Evolutionary conservation across 2,113 vertebrate genomes (phyloP).

Genomic region (Pangasianodon hypophthalmus): DNA sequence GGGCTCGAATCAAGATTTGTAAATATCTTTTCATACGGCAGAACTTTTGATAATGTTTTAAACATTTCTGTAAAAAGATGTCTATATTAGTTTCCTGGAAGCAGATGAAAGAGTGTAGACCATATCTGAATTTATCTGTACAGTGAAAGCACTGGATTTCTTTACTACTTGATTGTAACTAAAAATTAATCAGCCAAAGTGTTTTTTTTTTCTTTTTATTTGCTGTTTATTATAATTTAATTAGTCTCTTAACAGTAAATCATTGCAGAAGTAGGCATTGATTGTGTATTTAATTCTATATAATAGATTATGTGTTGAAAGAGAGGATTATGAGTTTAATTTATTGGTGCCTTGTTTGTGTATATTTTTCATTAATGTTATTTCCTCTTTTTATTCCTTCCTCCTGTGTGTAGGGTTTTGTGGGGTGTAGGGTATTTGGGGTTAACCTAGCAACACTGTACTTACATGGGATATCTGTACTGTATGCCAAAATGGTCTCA

Average conservation of each 20-base stretch:
- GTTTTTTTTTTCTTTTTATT: conserved; percentile 64
- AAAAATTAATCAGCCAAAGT: conserved; percentile 83
- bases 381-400: conserved; percentile 57
- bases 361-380: conserved; percentile 65
- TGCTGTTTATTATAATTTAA: conserved; percentile 53
- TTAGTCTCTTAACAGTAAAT: conserved; percentile 73
- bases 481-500: conserved; percentile 84
- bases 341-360: conserved; percentile 84
- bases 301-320: conserved; percentile 68
- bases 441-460: conserved; percentile 72
- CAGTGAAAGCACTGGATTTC: conserved; percentile 79
- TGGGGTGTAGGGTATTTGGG: conserved; percentile 37
- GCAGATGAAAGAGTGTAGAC: conserved; percentile 71
- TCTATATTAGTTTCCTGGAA: conserved; percentile 74
- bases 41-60: conserved; percentile 83
- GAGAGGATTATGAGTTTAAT: conserved; percentile 72
- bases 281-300: conserved; percentile 73
- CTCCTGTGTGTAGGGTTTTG: conserved; percentile 60
- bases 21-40: conserved; percentile 79
- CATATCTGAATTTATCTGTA: conserved; percentile 80
- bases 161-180: conserved; percentile 86
- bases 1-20: conserved; percentile 66
- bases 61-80: conserved; percentile 76
- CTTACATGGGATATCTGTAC: conserved; percentile 79
- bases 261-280: conserved; percentile 66